These are phyloP conservation scores for Chrysogorgia sp. DNA, from an alignment of 92 coral and sea anemone genomes.

Conservation along the genomic window DNA sequence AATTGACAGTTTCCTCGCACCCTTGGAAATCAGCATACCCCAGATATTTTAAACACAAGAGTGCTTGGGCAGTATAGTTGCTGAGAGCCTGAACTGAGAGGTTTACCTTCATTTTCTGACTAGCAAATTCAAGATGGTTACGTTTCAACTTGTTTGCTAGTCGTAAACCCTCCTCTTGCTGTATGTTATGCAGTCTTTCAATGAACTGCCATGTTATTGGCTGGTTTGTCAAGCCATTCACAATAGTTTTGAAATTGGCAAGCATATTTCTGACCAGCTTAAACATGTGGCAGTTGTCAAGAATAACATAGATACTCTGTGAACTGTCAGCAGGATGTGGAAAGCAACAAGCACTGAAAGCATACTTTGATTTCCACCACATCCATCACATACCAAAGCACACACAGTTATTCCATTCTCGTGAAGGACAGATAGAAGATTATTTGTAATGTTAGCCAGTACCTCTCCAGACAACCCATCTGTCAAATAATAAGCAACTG, in stretches of 20 bases:
- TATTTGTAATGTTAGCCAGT: constrained; percentile 9
- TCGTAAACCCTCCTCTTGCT: constrained; percentile 18
- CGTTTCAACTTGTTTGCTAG: constrained; percentile 19
- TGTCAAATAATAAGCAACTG: constrained; percentile 17
- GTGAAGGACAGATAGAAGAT: background rate
- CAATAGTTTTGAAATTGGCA: background rate
- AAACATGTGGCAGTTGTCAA: background rate
- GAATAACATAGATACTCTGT: background rate
- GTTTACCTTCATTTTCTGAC: no score
- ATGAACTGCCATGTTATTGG: constrained; percentile 2
- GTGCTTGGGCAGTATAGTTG: background rate
- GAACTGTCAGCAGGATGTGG: constrained; percentile 16
- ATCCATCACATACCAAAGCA: constrained; percentile 6
- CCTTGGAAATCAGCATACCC: background rate
- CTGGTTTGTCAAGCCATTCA: constrained; percentile 9
- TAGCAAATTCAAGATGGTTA: no score
- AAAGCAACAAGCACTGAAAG: constrained; percentile 10
- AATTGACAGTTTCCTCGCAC: constrained; percentile 9
- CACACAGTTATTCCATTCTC: no score
- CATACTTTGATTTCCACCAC: constrained; percentile 17
- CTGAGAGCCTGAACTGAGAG: background rate
- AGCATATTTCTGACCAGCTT: constrained; percentile 35
- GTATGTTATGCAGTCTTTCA: background rate
- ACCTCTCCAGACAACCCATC: constrained; percentile 22
- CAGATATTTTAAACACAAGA: background rate